phyloP scores from a whole-genome alignment of 2,888 invertebrate genomes.

The Dasysyrphus albostriatus region DNA sequence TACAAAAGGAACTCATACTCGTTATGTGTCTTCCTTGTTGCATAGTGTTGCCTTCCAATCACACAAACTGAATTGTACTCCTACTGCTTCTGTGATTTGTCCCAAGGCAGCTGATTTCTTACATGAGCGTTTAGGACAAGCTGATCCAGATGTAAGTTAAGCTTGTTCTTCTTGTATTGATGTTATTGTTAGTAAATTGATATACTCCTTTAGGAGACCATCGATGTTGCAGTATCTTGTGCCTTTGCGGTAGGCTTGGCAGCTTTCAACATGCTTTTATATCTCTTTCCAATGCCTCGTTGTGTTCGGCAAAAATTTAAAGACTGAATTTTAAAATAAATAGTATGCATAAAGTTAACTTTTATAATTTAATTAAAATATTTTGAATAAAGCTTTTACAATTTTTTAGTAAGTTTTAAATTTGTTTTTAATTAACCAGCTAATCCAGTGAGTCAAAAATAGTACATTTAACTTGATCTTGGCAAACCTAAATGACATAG shows the following conservation, averaged over 20 bases:
- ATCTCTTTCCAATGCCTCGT: conserved; percentile 92
- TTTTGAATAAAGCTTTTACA: not conserved
- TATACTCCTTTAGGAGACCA: conserved; percentile 88
- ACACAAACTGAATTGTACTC: conserved; percentile 85
- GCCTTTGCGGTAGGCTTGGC: conserved; percentile 93
- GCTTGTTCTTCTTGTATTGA: not conserved
- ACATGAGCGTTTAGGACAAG: conserved; percentile 82
- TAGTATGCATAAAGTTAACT: not conserved
- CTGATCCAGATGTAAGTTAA: conserved; percentile 82
- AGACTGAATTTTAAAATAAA: conserved; percentile 78
- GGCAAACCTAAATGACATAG: too few species aligned
- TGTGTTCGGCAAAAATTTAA: conserved; percentile 95
- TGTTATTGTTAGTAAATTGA: not conserved
- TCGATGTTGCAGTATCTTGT: conserved; percentile 90
- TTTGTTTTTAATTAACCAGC: too few species aligned
- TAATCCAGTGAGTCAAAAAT: too few species aligned
- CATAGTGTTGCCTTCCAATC: conserved; percentile 89
- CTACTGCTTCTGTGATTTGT: conserved; percentile 82
- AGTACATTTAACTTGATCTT: too few species aligned
- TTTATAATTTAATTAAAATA: not conserved
- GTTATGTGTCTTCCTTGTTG: conserved; percentile 91
- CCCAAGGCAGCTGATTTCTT: conserved; percentile 83
- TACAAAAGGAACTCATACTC: conserved; percentile 91
- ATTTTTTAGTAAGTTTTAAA: too few species aligned
- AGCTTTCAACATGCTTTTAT: conserved; percentile 92